phyloP scores from a whole-genome alignment of 1,140 invertebrate genomes.

The Periplaneta americana region DNA sequence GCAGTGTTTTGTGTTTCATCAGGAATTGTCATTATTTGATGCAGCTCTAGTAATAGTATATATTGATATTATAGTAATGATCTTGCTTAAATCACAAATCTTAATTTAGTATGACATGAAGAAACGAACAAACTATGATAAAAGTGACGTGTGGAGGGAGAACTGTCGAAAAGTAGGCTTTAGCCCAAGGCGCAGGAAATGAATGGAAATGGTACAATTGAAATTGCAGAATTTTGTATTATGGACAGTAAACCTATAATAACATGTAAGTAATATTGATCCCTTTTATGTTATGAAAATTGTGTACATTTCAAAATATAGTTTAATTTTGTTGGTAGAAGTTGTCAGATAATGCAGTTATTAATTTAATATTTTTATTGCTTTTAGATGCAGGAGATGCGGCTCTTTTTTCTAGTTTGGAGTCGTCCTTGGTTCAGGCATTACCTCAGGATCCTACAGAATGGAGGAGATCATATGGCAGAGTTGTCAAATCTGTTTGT shows the following conservation, averaged over 20 bases:
- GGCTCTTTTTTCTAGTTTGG: slow-evolving; percentile 77
- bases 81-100: background rate
- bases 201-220: slow-evolving; percentile 5
- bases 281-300: background rate
- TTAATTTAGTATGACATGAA: background rate
- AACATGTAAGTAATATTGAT: slow-evolving; percentile 44
- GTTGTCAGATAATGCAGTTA: background rate
- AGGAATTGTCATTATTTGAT: background rate
- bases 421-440: slow-evolving; percentile 65
- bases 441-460: slow-evolving; percentile 82
- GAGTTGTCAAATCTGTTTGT: slow-evolving; percentile 75
- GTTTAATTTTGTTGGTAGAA: background rate
- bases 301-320: background rate
- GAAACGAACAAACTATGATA: background rate
- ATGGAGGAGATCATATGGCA: slow-evolving; percentile 80
- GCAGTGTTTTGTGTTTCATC: background rate
- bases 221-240: slow-evolving; percentile 7
- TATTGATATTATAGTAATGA: background rate
- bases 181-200: background rate
- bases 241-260: slow-evolving; percentile 49
- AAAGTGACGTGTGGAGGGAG: background rate
- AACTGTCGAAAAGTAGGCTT: background rate
- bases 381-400: slow-evolving; percentile 83
- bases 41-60: background rate
- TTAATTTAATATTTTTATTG: background rate